phyloP scores from a whole-genome alignment of 2,113 vertebrate species.

The Tyto alba region DNA sequence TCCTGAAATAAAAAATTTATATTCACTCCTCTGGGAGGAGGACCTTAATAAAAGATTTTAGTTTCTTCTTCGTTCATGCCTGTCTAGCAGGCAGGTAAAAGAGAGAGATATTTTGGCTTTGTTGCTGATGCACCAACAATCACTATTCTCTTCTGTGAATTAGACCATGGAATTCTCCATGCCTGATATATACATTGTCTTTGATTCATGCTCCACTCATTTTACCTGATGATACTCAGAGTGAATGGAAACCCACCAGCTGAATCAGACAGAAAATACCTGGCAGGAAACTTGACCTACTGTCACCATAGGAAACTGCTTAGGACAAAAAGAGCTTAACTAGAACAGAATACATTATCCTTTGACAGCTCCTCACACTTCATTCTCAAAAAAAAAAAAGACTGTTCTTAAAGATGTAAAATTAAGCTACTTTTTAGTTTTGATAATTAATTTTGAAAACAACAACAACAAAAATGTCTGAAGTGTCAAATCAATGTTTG shows the following conservation, averaged over 20 bases:
- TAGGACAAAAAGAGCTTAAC: not conserved
- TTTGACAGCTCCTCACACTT: not conserved
- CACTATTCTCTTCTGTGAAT: not conserved
- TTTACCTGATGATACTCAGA: not conserved
- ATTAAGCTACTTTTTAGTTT: not conserved
- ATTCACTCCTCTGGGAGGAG: not conserved
- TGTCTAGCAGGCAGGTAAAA: not conserved
- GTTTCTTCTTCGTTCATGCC: not conserved
- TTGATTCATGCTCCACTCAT: not conserved
- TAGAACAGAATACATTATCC: not conserved
- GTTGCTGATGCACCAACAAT: accelerated
- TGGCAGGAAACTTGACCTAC: not conserved
- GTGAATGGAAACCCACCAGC: accelerated
- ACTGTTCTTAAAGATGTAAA: not conserved
- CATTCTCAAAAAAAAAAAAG: not conserved
- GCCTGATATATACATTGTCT: not conserved
- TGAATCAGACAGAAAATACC: not conserved
- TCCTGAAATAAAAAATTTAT: not conserved
- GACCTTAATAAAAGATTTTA: not conserved
- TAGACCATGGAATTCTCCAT: accelerated
- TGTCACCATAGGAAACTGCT: not conserved
- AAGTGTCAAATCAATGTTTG: not conserved
- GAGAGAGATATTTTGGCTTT: accelerated
- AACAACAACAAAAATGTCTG: not conserved
- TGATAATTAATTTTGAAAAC: not conserved